These are phyloP conservation scores for Glossophaga mutica DNA, from an alignment of 2,797 vertebrate species.

Conservation along the genomic window DNA sequence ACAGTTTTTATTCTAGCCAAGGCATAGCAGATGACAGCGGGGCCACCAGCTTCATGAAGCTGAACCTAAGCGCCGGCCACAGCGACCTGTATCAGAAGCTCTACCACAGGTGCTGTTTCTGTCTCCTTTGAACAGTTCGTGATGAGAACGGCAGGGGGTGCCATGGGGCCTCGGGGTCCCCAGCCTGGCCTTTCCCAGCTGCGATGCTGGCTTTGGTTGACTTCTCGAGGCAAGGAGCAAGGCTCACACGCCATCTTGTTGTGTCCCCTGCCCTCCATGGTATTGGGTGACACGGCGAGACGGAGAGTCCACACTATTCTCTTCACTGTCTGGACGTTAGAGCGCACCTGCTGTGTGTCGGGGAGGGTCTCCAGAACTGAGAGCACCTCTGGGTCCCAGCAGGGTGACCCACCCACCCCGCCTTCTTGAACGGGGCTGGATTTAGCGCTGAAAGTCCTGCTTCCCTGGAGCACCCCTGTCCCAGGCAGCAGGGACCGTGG, in stretches of 20 bases:
- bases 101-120: constrained; percentile 79
- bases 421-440: neutral
- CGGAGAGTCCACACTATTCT: fast-evolving
- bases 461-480: neutral
- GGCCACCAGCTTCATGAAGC: constrained; percentile 79
- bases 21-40: constrained; percentile 32
- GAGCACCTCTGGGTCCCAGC: fast-evolving
- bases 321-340: neutral
- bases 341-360: fast-evolving
- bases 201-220: fast-evolving
- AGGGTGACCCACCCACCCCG: fast-evolving
- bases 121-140: neutral
- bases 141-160: fast-evolving
- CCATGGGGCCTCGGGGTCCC: fast-evolving
- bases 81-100: constrained; percentile 83
- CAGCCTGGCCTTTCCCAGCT: neutral
- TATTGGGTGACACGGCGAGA: fast-evolving
- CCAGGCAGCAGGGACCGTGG: neutral
- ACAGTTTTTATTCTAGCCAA: constrained; percentile 79
- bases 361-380: no score
- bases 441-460: neutral
- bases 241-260: neutral
- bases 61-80: constrained; percentile 77
- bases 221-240: neutral
- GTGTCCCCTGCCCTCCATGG: fast-evolving